Evolutionary conservation across 2,113 vertebrate genomes (phyloP).

Genomic region (Echinops telfairi): DNA sequence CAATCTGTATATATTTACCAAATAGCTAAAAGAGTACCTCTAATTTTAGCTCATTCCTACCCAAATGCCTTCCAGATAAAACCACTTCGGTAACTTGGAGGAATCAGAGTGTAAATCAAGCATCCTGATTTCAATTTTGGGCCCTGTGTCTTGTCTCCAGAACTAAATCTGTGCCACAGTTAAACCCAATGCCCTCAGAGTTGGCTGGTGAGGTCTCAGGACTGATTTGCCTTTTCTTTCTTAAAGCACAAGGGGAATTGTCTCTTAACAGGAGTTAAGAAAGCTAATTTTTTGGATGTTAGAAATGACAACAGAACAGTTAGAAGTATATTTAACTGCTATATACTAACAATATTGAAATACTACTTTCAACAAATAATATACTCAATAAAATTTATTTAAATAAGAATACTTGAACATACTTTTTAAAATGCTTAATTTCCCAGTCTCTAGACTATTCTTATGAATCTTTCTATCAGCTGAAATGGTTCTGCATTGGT

Average conservation of each 20-base stretch:
- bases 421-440: slow-evolving; percentile 7
- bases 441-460: background rate
- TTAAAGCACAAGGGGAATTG: background rate
- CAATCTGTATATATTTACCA: background rate
- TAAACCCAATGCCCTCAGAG: background rate
- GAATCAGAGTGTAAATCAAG: background rate
- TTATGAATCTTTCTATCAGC: background rate
- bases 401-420: background rate
- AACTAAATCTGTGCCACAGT: background rate
- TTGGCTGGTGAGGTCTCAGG: background rate
- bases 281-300: background rate
- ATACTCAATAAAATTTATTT: background rate
- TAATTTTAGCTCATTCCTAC: background rate
- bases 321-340: background rate
- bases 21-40: background rate
- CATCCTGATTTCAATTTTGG: background rate
- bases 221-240: background rate
- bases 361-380: background rate
- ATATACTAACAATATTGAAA: background rate
- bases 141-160: background rate
- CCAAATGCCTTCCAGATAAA: background rate
- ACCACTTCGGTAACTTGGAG: background rate
- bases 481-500: no score
- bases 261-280: background rate
- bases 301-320: background rate